These are phyloP conservation scores for Cantharis rustica DNA, from an alignment of 2,888 invertebrate genomes.

Conservation along the genomic window DNA sequence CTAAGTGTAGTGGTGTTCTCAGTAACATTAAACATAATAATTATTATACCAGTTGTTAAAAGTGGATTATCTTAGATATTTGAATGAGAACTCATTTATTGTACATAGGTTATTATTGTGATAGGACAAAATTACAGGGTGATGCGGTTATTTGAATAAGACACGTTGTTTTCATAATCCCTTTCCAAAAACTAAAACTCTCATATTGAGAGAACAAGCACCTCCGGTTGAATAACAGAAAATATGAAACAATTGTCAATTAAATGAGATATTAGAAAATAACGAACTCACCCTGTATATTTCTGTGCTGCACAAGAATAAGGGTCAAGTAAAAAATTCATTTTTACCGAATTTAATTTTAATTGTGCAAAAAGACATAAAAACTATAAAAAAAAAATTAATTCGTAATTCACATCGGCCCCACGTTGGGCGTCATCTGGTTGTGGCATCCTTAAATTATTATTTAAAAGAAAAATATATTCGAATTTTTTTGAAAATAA, in stretches of 20 bases:
- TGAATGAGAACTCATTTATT: constrained; percentile 11
- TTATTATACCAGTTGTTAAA: constrained; percentile 23
- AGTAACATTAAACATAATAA: constrained; percentile 21
- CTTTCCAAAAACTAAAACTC: background rate
- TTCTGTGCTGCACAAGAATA: background rate
- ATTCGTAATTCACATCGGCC: too few species aligned
- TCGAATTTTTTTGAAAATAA: too few species aligned
- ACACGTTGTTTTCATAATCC: background rate
- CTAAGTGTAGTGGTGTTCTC: constrained; percentile 38
- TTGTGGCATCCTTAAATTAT: too few species aligned
- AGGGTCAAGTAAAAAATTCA: background rate
- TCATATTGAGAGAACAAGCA: background rate
- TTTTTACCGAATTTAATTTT: too few species aligned
- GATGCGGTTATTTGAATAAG: background rate
- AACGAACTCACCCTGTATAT: background rate
- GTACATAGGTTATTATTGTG: constrained; percentile 30
- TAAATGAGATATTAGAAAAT: background rate
- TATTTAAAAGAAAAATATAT: too few species aligned
- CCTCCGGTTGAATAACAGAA: background rate
- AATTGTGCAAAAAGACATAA: too few species aligned
- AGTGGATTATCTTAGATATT: constrained; percentile 9
- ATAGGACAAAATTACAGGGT: constrained; percentile 14
- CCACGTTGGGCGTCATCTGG: background rate
- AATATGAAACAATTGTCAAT: background rate
- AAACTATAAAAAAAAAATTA: too few species aligned